Conservation (phyloP, 2,888 invertebrate species). For the Cephus sareptanus region DNA sequence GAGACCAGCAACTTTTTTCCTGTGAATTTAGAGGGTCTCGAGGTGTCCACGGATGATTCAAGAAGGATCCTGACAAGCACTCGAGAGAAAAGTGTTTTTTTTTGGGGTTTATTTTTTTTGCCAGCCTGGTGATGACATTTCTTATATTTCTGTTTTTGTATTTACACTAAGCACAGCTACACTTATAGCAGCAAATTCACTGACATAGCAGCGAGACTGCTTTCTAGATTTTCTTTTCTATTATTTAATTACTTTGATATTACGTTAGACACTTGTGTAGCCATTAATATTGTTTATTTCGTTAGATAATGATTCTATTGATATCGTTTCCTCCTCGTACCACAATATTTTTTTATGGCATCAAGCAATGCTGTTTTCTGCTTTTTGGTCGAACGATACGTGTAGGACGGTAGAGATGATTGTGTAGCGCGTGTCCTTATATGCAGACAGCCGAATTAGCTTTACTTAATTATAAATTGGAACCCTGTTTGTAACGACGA, state of each 20-base stretch:
- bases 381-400: neutral
- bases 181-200: neutral
- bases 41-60: neutral
- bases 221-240: neutral
- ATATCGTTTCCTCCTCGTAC: neutral
- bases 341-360: neutral
- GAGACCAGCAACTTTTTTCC: neutral
- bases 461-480: neutral
- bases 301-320: neutral
- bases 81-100: neutral
- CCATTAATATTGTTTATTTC: neutral
- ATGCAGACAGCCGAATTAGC: neutral
- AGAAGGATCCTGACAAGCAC: neutral
- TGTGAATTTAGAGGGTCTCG: neutral
- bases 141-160: neutral
- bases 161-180: neutral
- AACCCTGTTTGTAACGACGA: neutral
- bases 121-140: neutral
- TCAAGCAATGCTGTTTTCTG: neutral
- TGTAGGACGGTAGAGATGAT: neutral
- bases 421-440: neutral
- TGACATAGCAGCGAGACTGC: neutral
- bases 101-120: neutral
- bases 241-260: neutral
- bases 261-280: neutral